Evolutionary conservation across 92 coral and sea anemone genomes (phyloP).

Genomic region (Palythoa heliodiscus): DNA sequence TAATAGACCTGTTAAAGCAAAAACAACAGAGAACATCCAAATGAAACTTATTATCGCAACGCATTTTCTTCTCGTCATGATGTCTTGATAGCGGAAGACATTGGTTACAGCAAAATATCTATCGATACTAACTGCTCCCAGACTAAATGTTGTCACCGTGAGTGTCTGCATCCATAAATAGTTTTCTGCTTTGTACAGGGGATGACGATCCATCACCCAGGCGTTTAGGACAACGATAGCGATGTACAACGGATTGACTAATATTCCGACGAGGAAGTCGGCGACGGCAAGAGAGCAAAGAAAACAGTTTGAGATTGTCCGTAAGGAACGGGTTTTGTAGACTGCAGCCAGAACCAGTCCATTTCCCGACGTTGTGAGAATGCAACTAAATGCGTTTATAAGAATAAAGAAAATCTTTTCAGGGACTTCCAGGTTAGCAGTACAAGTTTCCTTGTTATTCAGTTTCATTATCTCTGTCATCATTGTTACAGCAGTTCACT

Average conservation of each 20-base stretch:
- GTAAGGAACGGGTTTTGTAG: conserved; percentile 33
- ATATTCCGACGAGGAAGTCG: conserved; percentile 62
- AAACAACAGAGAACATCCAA: conserved; percentile 53
- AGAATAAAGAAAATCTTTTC: background rate
- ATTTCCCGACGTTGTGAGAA: conserved; percentile 37
- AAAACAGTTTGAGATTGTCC: conserved; percentile 56
- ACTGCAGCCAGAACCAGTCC: conserved; percentile 45
- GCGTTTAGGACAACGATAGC: conserved; percentile 16
- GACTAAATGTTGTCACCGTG: conserved; percentile 45
- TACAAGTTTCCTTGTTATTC: background rate
- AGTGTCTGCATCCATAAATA: conserved; percentile 52
- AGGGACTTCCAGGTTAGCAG: background rate
- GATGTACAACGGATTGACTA: conserved; percentile 58
- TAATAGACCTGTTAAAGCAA: conserved; percentile 44
- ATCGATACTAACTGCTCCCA: conserved; percentile 42
- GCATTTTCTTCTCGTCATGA: conserved; percentile 43
- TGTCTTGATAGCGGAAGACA: conserved; percentile 27
- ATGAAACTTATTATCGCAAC: conserved; percentile 27
- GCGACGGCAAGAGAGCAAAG: conserved; percentile 59
- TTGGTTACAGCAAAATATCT: conserved; percentile 43
- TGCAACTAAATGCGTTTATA: background rate
- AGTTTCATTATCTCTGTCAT: background rate
- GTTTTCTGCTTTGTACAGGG: conserved; percentile 42
- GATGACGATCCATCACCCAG: conserved; percentile 43
- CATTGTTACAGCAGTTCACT: no score